Base-by-base conservation (phyloP, 2,888 invertebrate genomes). In the Rhagonycha fulva region DNA sequence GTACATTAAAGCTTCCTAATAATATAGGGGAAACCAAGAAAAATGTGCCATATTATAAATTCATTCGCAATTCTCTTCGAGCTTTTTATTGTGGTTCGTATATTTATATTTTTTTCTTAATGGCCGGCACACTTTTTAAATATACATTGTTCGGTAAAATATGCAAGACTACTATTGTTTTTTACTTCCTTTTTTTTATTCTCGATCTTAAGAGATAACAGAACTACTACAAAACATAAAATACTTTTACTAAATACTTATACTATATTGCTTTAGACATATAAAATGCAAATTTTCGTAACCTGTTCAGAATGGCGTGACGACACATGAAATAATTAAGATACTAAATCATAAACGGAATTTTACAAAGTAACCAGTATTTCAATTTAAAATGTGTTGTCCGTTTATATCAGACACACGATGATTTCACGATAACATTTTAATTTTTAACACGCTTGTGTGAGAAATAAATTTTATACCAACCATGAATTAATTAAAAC, bases 71-170 rank as follows among this genome's bases (percentile, higher is more conserved):
- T 47, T 47, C 47, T 47, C 47, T 47, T 47, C 47, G 47, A 47
- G 47, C 47, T 47, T 47, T 47, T n/a, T 47, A 47, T 47, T 12
- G 47, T 47, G n/a, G 47, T 47, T 47, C 71, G 74, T 76, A 74
- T 76, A 72, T 77, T 74, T 77, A 77, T 74, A 74, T 70, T 71
- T 72, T 74, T 77, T 75, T 78, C 75, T 72, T 69, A 72, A 75
- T 75, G 75, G 69, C 75, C 73, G 75, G 73, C 77, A 78, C 73
- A 78, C 77, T 78, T 78, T 75, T 78, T 72, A 78, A 72, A 71
- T 68, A 70, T 72, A 78, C 62, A 68, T 71, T 76, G 69, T 74
- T 75, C 72, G 68, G 72, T 78, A 75, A 78, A 75, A 78, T 78
- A 78, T 78, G 75, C 77, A 75, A 67, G 75, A 66, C 30, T 68